Evolutionary conservation across 2,113 vertebrate species (phyloP).

Genomic region (Ciconia boyciana): DNA sequence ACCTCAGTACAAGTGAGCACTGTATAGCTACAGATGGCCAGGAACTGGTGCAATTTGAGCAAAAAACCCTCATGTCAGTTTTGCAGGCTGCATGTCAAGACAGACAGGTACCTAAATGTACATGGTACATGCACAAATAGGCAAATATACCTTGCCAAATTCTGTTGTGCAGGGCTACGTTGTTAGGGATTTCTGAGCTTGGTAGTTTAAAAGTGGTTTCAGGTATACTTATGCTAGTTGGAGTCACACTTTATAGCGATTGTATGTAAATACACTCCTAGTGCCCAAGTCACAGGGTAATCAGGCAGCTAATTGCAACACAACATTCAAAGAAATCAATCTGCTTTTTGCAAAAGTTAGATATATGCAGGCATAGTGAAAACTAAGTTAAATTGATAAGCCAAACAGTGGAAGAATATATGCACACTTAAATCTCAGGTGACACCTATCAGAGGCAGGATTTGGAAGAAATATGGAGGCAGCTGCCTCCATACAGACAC

Average conservation of each 20-base stretch:
- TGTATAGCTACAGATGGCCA: background rate
- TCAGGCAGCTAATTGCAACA: background rate
- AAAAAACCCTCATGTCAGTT: background rate
- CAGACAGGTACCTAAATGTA: background rate
- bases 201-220: background rate
- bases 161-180: background rate
- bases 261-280: background rate
- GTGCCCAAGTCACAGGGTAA: background rate
- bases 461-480: background rate
- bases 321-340: background rate
- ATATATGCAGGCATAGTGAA: background rate
- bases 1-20: background rate
- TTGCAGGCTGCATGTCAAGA: background rate
- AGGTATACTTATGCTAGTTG: background rate
- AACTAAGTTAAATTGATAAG: background rate
- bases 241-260: rapidly evolving
- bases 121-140: background rate
- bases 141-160: background rate
- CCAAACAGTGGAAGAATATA: background rate
- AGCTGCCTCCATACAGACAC: background rate
- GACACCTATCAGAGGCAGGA: background rate
- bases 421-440: background rate
- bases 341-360: background rate
- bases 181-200: background rate
- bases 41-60: background rate